Evolutionary conservation across 2,113 vertebrate species (phyloP).

Genomic region (Brienomyrus longianalis): DNA sequence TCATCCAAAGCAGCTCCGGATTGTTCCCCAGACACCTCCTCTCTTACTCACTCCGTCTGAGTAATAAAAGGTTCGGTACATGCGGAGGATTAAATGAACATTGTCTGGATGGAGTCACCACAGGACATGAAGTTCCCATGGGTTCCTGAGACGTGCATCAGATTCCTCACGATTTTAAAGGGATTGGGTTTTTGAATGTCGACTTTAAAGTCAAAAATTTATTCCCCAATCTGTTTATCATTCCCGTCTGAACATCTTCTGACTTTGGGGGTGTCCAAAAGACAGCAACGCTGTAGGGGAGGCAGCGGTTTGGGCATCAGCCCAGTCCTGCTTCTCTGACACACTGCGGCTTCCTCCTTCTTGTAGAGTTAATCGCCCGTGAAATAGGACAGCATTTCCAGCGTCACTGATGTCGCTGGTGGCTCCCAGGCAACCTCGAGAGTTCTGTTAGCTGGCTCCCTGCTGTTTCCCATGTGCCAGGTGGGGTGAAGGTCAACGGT

Average conservation of each 20-base stretch:
- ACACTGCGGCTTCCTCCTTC: background rate
- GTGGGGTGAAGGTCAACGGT: background rate
- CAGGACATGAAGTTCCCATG: background rate
- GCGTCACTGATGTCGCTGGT: background rate
- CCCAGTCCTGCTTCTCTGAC: background rate
- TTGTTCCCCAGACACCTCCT: background rate
- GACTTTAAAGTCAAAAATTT: background rate
- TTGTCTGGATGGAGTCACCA: background rate
- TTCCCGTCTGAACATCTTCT: background rate
- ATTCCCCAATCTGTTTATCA: background rate
- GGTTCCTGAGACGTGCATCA: background rate
- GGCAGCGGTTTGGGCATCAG: background rate
- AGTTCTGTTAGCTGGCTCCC: background rate
- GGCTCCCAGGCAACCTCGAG: background rate
- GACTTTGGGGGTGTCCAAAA: background rate
- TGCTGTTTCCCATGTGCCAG: background rate
- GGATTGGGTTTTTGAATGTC: background rate
- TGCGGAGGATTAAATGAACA: background rate
- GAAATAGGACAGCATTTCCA: background rate
- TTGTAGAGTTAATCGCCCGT: background rate
- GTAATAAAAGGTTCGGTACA: background rate
- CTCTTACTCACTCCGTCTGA: background rate
- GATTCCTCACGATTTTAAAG: background rate
- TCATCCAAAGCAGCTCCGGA: background rate
- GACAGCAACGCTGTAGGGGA: background rate